Base-by-base conservation (phyloP, 2,888 invertebrate species). In the Leucoma salicis region DNA sequence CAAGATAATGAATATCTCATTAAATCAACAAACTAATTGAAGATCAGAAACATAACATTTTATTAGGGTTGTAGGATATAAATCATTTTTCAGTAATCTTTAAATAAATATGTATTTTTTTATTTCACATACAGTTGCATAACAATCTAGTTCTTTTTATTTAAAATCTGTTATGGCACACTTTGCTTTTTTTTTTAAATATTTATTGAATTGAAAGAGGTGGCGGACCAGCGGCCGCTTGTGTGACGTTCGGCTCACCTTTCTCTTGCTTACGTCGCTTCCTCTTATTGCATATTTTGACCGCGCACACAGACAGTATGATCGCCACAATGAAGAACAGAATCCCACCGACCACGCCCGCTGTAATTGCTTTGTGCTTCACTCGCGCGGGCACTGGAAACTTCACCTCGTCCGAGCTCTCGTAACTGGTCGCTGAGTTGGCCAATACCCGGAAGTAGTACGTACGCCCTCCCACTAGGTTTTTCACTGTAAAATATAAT, bases 291-390 rank as follows among this genome's bases (percentile, higher is more conserved):
- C 97, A 97, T 87, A 98, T 97, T 92, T 98, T 97, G 77, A 98
- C 97, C 70, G 97, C 97, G 91, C 98, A 97, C 77, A 98, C 96
- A 70, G 98, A 97, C 74, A 99, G 93, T 78, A 98, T 97, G 88
- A 98, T 97, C 84, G 98, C 97, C 74, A 98, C 97, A 78, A 98
- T 95, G 92, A 98, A 97, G 93, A 99, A 98, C 78, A 98, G 93
- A 74, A 99, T 95, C 62, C 98, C 98, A 68, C 98, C 98, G 64
- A 98, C 97, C 70, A 98, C 96, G 54, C 98, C 98, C 71, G 98
- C 98, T 50, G 97, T 97, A 82, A 97, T 97, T 62, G 97, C 97
- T 93, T 97, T 97, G 91, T 97, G 96, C 85, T 97, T 97, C 65
- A 97, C 96, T 51, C 96, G 92, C 54, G 96, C 96, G 60, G 97